These are phyloP conservation scores for Rotaria sp. DNA, from an alignment of 2,888 invertebrate species.

Conservation along the genomic window DNA sequence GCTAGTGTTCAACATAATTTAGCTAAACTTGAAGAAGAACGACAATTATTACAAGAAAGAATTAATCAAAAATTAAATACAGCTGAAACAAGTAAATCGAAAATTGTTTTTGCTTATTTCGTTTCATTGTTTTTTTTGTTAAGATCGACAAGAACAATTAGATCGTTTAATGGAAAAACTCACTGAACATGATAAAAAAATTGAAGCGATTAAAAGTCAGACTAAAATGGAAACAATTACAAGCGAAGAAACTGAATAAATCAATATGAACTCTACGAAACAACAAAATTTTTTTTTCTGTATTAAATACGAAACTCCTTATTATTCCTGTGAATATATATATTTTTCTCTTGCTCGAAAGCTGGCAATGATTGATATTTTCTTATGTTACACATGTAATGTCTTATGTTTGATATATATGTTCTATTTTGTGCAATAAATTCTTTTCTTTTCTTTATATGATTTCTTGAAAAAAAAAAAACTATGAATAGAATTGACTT, in stretches of 20 bases:
- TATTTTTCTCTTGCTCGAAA: not conserved
- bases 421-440: constrained; percentile 6
- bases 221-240: not conserved
- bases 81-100: constrained; percentile 1
- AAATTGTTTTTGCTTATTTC: too few species aligned
- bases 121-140: not conserved
- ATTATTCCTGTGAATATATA: not conserved
- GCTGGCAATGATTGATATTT: not conserved
- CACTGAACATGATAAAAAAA: constrained; percentile 17
- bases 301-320: not conserved
- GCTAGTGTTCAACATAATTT: not conserved
- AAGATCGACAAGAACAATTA: constrained; percentile 27
- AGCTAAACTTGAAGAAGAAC: constrained; percentile 27
- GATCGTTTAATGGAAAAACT: constrained; percentile 7
- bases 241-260: not conserved
- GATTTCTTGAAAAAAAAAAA: not conserved
- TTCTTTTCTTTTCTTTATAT: not conserved
- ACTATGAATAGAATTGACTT: not conserved
- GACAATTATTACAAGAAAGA: constrained; percentile 16
- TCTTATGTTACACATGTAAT: not conserved
- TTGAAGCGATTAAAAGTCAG: constrained; percentile 1
- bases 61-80: constrained; percentile 26
- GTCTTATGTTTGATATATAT: not conserved
- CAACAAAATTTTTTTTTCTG: not conserved
- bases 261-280: too few species aligned